Evolutionary conservation across 2,797 vertebrate genomes (phyloP).

Genomic region (Phrynocephalus guinanensis): DNA sequence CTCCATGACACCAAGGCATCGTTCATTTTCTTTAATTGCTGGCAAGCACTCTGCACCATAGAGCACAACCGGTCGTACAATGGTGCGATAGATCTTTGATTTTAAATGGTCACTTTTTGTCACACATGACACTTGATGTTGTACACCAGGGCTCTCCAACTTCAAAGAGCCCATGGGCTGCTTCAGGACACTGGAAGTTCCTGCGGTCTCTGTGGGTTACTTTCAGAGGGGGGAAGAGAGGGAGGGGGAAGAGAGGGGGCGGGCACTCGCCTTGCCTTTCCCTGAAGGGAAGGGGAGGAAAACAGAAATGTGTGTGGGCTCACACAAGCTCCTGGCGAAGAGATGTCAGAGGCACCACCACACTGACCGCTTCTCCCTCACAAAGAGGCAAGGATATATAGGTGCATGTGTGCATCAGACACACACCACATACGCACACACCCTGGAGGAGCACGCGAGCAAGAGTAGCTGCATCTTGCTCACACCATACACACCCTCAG

Average conservation of each 20-base stretch:
- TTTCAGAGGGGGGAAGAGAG: not conserved
- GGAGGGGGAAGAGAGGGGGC: not conserved
- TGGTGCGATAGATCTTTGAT: too few species aligned
- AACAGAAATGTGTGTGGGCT: not conserved
- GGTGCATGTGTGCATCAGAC: not conserved
- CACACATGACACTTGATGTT: too few species aligned
- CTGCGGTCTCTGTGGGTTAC: too few species aligned
- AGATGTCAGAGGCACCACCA: constrained; percentile 50
- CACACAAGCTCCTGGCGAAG: constrained; percentile 31
- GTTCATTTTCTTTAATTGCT: too few species aligned
- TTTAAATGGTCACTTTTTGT: too few species aligned
- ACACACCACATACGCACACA: not conserved
- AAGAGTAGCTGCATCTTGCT: not conserved
- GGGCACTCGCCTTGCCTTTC: constrained; percentile 51
- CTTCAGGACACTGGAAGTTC: too few species aligned
- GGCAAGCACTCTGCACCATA: too few species aligned
- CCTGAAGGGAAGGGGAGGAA: constrained; percentile 21
- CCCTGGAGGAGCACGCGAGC: not conserved
- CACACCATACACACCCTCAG: not conserved
- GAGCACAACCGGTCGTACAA: too few species aligned
- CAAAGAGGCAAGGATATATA: constrained; percentile 20
- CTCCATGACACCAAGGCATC: too few species aligned
- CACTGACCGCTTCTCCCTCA: constrained; percentile 33
- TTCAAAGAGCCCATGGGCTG: too few species aligned
- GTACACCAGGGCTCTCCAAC: too few species aligned